phyloP scores from a whole-genome alignment of 2,797 vertebrate genomes.

The Stomatorhinus walkeri region DNA sequence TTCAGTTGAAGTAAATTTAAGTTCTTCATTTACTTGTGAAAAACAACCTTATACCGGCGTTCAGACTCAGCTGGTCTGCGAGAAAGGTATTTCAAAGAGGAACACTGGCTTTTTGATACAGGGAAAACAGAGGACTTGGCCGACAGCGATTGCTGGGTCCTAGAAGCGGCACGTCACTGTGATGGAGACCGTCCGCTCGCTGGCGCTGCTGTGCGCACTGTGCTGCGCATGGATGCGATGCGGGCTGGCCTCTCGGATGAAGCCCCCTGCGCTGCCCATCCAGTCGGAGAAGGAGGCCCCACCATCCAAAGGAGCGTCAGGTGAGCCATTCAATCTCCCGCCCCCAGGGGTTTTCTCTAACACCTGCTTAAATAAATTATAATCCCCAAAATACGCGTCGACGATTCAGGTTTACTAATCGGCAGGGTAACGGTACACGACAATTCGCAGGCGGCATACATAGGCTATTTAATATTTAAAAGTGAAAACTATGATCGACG shows the following conservation, averaged over 20 bases:
- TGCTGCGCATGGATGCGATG: conserved; percentile 57
- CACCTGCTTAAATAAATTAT: background rate
- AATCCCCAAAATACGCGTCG: background rate
- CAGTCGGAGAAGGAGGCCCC: conserved; percentile 79
- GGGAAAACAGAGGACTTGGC: background rate
- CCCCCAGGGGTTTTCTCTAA: background rate
- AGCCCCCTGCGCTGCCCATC: conserved; percentile 76
- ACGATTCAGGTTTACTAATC: background rate
- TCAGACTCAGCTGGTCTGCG: background rate
- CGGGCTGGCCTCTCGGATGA: conserved; percentile 59
- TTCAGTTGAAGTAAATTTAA: background rate
- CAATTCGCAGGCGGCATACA: background rate
- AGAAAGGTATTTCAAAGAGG: background rate
- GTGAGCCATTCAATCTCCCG: conserved; percentile 47
- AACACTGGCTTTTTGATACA: conserved; percentile 4
- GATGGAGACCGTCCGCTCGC: conserved; percentile 53
- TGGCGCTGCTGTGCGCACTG: conserved; percentile 53
- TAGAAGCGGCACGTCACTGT: conserved; percentile 28
- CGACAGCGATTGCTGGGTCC: conserved; percentile 16
- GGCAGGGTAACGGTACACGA: background rate
- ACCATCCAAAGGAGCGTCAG: conserved; percentile 73
- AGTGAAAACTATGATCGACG: background rate
- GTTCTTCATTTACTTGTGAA: background rate
- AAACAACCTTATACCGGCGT: background rate
- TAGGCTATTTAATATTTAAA: background rate